phyloP scores from a whole-genome alignment of 2,113 vertebrate species.

The Pycnonotus jocosus region DNA sequence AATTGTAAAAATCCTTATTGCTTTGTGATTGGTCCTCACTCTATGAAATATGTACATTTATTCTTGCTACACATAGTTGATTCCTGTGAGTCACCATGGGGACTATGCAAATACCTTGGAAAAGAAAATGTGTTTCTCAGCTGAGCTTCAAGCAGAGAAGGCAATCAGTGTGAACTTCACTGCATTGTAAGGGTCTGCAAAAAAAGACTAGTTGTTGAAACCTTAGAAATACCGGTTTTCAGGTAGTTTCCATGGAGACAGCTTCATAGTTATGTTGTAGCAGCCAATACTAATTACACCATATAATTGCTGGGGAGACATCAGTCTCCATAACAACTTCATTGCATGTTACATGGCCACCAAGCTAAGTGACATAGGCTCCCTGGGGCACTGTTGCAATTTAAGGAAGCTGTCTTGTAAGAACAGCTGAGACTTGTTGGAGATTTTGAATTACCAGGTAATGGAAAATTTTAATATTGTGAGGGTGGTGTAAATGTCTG shows the following conservation, averaged over 20 bases:
- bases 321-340: conserved; percentile 62
- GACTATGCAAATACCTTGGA: background rate
- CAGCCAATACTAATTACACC: conserved; percentile 59
- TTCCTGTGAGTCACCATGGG: background rate
- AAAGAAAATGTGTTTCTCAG: background rate
- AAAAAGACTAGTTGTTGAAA: conserved; percentile 42
- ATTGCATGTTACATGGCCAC: conserved; percentile 5
- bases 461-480: background rate
- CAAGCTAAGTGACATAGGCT: background rate
- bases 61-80: background rate
- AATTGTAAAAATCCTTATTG: background rate
- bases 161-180: conserved; percentile 22
- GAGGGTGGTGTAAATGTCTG: background rate
- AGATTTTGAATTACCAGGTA: background rate
- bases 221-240: conserved; percentile 35
- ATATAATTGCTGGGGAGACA: conserved; percentile 36
- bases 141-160: conserved; percentile 12
- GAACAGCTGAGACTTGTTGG: background rate
- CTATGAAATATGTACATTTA: background rate
- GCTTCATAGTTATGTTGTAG: conserved; percentile 27
- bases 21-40: background rate
- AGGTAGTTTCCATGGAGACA: conserved; percentile 63
- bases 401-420: background rate
- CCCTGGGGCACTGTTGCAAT: background rate
- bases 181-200: conserved; percentile 16